Evolutionary conservation across 2,888 invertebrate species (phyloP).

Genomic region (Seladonia tumulorum): DNA sequence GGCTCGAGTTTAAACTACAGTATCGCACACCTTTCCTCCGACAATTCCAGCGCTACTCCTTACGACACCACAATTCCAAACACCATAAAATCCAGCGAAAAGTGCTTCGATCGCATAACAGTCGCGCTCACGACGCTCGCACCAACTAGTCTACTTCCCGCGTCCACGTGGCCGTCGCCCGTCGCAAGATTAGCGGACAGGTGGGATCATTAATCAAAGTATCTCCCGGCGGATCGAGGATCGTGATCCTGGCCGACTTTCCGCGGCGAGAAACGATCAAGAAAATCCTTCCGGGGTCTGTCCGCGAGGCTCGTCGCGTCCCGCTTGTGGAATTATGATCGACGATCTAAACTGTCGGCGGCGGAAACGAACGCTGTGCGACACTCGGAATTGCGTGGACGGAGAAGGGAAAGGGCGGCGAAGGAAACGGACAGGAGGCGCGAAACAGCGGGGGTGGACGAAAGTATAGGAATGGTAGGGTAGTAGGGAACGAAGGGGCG

Average conservation of each 20-base stretch:
- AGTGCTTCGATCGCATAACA: neutral
- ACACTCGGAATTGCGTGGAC: neutral
- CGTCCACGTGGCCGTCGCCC: neutral
- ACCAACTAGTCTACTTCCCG: neutral
- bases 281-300: slow-evolving; percentile 21
- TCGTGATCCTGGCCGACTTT: neutral
- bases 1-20: too few species aligned
- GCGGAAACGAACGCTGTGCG: neutral
- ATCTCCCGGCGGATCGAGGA: slow-evolving; percentile 9
- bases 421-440: slow-evolving; percentile 25
- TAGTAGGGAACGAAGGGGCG: slow-evolving; percentile 41
- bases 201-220: slow-evolving; percentile 34
- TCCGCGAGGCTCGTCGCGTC: neutral
- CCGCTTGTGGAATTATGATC: slow-evolving; percentile 23
- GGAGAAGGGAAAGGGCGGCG: slow-evolving; percentile 23
- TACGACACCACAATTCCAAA: neutral
- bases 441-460: slow-evolving; percentile 39
- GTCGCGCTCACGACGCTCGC: neutral
- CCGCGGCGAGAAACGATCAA: slow-evolving; percentile 6
- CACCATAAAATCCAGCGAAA: neutral
- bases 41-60: neutral
- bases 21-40: neutral
- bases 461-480: slow-evolving; percentile 39
- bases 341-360: slow-evolving; percentile 27
- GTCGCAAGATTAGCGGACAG: neutral